Evolutionary conservation across 2,113 vertebrate species (phyloP).

Genomic region (Periophthalmodon schlosseri): DNA sequence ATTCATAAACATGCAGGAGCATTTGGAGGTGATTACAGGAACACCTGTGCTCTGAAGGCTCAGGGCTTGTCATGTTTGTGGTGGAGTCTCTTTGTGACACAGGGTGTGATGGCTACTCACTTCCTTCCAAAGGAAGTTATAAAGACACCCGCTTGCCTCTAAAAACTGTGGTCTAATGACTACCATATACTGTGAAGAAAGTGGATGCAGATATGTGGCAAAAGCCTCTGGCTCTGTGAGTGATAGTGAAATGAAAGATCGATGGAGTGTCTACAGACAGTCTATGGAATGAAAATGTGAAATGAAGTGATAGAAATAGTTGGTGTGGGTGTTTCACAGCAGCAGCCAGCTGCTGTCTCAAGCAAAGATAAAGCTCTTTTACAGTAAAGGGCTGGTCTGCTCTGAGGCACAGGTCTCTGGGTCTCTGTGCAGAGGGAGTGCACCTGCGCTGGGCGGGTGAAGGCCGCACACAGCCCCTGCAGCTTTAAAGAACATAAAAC

Average conservation of each 20-base stretch:
- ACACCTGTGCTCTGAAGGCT: slow-evolving; percentile 21
- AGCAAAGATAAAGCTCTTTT: slow-evolving; percentile 64
- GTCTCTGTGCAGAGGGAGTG: slow-evolving; percentile 51
- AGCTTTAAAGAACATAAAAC: slow-evolving; percentile 17
- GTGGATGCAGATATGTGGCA: slow-evolving; percentile 7
- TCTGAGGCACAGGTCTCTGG: slow-evolving; percentile 40
- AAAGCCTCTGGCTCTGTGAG: slow-evolving; percentile 7
- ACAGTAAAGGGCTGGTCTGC: slow-evolving; percentile 48
- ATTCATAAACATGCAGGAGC: slow-evolving; percentile 49
- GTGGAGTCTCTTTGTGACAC: slow-evolving; percentile 76
- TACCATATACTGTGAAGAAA: slow-evolving; percentile 66
- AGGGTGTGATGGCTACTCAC: slow-evolving; percentile 80
- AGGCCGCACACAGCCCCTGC: slow-evolving; percentile 27
- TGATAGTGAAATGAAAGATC: slow-evolving; percentile 12
- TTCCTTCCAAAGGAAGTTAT: slow-evolving; percentile 93
- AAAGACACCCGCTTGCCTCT: slow-evolving; percentile 82
- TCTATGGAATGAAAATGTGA: slow-evolving; percentile 21
- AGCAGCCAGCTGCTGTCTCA: slow-evolving; percentile 63
- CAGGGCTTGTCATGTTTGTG: slow-evolving; percentile 51
- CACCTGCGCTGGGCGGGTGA: slow-evolving; percentile 65
- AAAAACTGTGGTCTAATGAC: slow-evolving; percentile 80
- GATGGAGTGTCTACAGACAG: slow-evolving; percentile 12
- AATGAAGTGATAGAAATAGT: slow-evolving; percentile 37
- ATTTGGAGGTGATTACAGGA: slow-evolving; percentile 26
- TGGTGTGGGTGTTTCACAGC: slow-evolving; percentile 56